Conservation (phyloP, 2,888 invertebrate species). For the Plemyria rubiginata region DNA sequence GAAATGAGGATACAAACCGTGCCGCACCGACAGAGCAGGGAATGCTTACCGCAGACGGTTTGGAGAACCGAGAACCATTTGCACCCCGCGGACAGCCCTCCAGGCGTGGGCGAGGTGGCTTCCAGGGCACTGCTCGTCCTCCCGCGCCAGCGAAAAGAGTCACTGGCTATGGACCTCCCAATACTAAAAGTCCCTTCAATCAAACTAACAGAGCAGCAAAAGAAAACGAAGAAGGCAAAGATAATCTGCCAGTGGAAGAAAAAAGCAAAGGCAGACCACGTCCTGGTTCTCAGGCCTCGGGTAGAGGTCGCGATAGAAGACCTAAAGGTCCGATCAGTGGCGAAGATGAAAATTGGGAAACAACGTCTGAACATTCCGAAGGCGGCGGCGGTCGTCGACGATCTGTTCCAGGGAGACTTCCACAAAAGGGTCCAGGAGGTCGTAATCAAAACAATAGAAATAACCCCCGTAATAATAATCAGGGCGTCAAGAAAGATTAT, state of each 20-base stretch:
- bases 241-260: conserved; percentile 79
- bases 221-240: conserved; percentile 71
- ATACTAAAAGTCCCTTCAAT: conserved; percentile 91
- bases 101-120: conserved; percentile 90
- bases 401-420: conserved; percentile 60
- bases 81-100: conserved; percentile 96
- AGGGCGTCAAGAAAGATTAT: conserved; percentile 64
- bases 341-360: conserved; percentile 90
- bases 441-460: conserved; percentile 70
- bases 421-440: conserved; percentile 63
- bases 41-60: conserved; percentile 53
- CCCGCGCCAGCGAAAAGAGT: conserved; percentile 86
- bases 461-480: conserved; percentile 59
- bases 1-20: conserved; percentile 78
- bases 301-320: conserved; percentile 78
- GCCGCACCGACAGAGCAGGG: conserved; percentile 54
- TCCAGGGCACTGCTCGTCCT: conserved; percentile 73
- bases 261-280: conserved; percentile 88
- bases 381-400: conserved; percentile 68
- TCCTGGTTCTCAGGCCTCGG: conserved; percentile 86
- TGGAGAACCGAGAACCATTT: conserved; percentile 88
- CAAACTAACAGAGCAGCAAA: conserved; percentile 74
- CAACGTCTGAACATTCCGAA: conserved; percentile 93
- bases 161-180: conserved; percentile 92
- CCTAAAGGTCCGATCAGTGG: conserved; percentile 73